Evolutionary conservation across 2,113 vertebrate species (phyloP), one percentile per base, ranked within the genome.

Genomic region (Lipophrys pholis): DNA sequence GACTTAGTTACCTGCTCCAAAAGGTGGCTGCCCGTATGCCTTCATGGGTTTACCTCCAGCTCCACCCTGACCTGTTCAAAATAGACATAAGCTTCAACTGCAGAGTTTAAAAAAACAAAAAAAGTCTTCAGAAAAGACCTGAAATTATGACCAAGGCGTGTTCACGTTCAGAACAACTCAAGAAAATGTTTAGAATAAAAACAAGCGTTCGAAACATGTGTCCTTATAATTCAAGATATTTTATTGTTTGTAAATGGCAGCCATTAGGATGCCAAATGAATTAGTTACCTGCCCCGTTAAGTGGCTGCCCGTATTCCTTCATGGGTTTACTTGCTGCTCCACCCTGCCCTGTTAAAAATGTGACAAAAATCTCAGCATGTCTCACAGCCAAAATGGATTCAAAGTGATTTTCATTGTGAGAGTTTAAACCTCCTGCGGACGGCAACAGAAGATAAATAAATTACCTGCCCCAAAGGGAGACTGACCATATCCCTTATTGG

Each of bases 401-500:
- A 30, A 30, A 30, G 21, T 30, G 21, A 30, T 4, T 30, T 30
- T 30, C 21, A 30, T 30, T 30, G 21, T 30, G 21, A 2, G 21
- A 30, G 21, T 30, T 30, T 30, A 30, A 30, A 30, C 21, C 21
- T 30, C 21, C 21, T 30, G 21, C n/a, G n/a, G n/a, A n/a, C n/a
- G n/a, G n/a, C 21, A 30, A 30, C 2, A 30, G 2, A 30, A 30
- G 21, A 30, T 2, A 30, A 45, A 9, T 73, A 30, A 45, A 9
- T 73, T 64, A 83, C 78, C 84, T 89, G 82, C 66, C 6, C 90
- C 85, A 62, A 77, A 90, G 12, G 50, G 53, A 16, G 81, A 82
- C 39, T 60, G 71, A 8, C 85, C 86, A 54, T 84, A 91, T 50
- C 80, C 88, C 76, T 91, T 91, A 54, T 85, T 78, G 14, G 83